Evolutionary conservation across 2,797 vertebrate genomes (phyloP).

Genomic region (Corythornis leucogaster): DNA sequence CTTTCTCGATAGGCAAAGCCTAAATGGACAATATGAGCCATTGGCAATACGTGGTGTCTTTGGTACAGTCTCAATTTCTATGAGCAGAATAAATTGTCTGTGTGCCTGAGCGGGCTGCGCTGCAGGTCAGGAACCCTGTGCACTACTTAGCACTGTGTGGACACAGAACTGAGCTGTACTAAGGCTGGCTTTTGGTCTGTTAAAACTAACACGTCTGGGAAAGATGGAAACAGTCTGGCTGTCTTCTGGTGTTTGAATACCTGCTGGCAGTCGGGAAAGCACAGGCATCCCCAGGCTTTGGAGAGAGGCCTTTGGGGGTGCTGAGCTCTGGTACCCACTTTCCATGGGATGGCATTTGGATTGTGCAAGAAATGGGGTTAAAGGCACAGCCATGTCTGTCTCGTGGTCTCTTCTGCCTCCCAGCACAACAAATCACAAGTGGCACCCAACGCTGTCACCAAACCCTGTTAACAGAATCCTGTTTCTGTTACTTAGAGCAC

Average conservation of each 20-base stretch:
- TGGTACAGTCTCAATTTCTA: not conserved
- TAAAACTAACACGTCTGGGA: not conserved
- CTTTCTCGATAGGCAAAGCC: not conserved
- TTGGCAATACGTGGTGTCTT: not conserved
- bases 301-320: not conserved
- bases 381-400: not conserved
- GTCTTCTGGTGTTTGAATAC: accelerated
- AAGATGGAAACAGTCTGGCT: not conserved
- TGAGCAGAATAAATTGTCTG: not conserved
- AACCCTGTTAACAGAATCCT: not conserved
- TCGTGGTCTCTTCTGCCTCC: not conserved
- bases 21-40: not conserved
- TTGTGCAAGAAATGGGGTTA: not conserved
- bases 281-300: not conserved
- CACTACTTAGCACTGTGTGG: not conserved
- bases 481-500: not conserved
- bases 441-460: not conserved
- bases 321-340: not conserved
- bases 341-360: accelerated
- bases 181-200: not conserved
- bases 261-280: not conserved
- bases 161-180: not conserved
- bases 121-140: not conserved
- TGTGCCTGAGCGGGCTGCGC: not conserved
- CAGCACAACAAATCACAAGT: not conserved